These are phyloP conservation scores for Centropus bengalensis DNA, from an alignment of 2,113 vertebrate species.

Conservation along the genomic window DNA sequence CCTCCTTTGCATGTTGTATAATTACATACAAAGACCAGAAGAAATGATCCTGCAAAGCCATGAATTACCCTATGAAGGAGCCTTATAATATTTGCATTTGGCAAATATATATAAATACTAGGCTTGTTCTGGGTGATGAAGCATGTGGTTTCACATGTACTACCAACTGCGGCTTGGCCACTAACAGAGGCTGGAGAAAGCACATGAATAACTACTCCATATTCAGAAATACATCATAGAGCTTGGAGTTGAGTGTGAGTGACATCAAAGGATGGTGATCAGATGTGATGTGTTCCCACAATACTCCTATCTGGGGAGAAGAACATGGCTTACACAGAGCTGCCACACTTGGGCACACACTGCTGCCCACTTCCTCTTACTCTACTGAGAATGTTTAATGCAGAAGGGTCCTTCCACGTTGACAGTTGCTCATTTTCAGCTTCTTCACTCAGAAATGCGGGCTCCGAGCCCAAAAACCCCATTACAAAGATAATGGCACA, in stretches of 20 bases:
- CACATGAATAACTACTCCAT: accelerated
- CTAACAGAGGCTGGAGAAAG: background rate
- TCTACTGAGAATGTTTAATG: background rate
- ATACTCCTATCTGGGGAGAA: background rate
- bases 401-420: background rate
- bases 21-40: background rate
- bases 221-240: background rate
- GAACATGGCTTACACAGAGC: background rate
- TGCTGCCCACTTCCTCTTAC: background rate
- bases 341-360: accelerated
- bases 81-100: background rate
- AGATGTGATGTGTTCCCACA: background rate
- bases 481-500: background rate
- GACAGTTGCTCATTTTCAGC: background rate
- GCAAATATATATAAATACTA: background rate
- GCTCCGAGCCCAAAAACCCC: background rate
- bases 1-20: background rate
- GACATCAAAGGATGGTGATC: background rate
- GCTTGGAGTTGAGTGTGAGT: accelerated
- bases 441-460: background rate
- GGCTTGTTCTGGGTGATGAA: background rate
- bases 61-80: background rate
- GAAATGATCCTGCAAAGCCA: background rate
- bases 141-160: background rate
- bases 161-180: accelerated